These are phyloP conservation scores for Azorinus chamasolen DNA, from an alignment of 2,888 invertebrate genomes.

Conservation along the genomic window DNA sequence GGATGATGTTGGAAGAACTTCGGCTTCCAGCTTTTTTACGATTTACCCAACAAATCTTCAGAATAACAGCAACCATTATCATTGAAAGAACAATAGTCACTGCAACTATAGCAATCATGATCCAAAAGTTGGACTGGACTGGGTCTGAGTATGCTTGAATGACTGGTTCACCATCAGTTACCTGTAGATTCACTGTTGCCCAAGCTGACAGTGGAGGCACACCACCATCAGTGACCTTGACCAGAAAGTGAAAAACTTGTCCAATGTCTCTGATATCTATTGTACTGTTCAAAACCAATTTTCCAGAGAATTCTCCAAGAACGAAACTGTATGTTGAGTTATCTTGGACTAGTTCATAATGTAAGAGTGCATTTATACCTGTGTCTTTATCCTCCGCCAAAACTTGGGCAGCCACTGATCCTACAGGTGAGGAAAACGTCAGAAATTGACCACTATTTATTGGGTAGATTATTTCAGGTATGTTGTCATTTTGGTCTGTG, in stretches of 20 bases:
- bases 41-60: constrained; percentile 60
- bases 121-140: constrained; percentile 47
- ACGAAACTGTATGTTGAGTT: constrained; percentile 67
- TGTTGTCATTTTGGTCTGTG: constrained; percentile 80
- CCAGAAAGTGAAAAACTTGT: constrained; percentile 59
- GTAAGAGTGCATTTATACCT: constrained; percentile 73
- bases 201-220: constrained; percentile 64
- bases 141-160: too few relatives aligned
- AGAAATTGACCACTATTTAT: constrained; percentile 67
- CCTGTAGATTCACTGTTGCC: constrained; percentile 55
- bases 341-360: constrained; percentile 67
- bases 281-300: constrained; percentile 65
- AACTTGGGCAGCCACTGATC: constrained; percentile 63
- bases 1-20: constrained; percentile 39
- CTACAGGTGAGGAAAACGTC: constrained; percentile 46
- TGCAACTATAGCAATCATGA: constrained; percentile 61
- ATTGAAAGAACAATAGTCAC: constrained; percentile 65
- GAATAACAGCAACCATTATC: constrained; percentile 61
- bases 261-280: constrained; percentile 60
- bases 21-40: constrained; percentile 26
- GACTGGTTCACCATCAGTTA: constrained; percentile 44
- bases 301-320: constrained; percentile 66
- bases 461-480: constrained; percentile 77
- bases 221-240: constrained; percentile 77
- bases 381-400: constrained; percentile 71